Evolutionary conservation across 2,888 invertebrate genomes (phyloP).

Genomic region (Sacculina carcini): DNA sequence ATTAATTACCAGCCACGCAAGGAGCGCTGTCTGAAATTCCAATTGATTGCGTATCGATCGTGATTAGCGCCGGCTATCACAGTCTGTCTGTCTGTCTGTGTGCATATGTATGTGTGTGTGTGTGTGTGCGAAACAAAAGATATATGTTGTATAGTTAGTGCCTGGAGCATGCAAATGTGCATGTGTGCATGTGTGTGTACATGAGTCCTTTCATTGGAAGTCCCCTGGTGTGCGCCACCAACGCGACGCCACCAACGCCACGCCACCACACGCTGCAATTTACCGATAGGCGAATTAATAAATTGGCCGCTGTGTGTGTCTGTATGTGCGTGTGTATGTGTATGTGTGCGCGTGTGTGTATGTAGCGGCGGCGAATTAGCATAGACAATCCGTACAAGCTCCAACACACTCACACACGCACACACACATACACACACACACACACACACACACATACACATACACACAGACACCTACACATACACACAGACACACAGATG

Average conservation of each 20-base stretch:
- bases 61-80: too few relatives aligned
- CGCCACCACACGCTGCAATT: too few relatives aligned
- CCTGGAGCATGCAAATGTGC: too few relatives aligned
- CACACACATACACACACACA: background rate
- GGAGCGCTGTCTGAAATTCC: background rate
- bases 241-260: too few relatives aligned
- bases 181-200: too few relatives aligned
- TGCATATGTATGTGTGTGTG: too few relatives aligned
- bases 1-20: background rate
- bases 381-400: background rate
- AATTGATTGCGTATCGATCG: background rate
- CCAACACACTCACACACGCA: background rate
- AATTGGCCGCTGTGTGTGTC: background rate
- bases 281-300: too few relatives aligned
- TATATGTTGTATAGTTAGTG: too few relatives aligned
- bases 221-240: too few relatives aligned
- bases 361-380: background rate
- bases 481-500: slow-evolving; percentile 1
- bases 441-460: background rate
- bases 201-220: too few relatives aligned
- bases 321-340: background rate
- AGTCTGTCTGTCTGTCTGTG: too few relatives aligned
- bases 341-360: background rate
- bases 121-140: too few relatives aligned
- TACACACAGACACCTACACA: slow-evolving; percentile 1